Evolutionary conservation across 2,797 vertebrate genomes (phyloP).

Genomic region (Acrocephalus scirpaceus): DNA sequence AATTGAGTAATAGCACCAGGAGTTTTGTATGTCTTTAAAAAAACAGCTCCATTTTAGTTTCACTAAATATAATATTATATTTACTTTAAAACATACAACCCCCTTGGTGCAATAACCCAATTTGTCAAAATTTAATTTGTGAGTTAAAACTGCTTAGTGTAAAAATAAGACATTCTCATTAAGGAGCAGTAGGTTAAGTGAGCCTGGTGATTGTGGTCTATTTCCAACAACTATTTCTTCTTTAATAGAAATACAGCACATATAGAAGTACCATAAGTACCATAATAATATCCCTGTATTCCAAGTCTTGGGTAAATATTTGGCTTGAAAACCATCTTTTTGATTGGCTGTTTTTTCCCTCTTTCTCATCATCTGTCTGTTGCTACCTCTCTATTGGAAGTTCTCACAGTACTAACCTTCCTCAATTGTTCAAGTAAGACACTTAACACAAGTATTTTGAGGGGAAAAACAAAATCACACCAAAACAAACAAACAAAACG

Average conservation of each 20-base stretch:
- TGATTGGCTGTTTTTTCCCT: background rate
- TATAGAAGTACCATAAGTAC: too few species aligned
- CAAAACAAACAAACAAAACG: rapidly evolving
- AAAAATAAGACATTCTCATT: background rate
- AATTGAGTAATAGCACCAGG: background rate
- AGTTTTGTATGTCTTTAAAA: background rate
- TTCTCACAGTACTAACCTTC: background rate
- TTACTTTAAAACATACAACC: background rate
- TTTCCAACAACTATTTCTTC: background rate
- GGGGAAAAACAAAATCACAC: background rate
- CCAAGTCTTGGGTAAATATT: background rate
- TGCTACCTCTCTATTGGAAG: background rate
- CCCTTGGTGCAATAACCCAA: rapidly evolving
- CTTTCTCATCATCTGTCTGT: background rate
- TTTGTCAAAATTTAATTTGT: background rate
- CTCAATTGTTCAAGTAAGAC: background rate
- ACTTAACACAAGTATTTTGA: background rate
- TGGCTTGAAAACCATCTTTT: background rate
- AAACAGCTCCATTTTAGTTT: background rate
- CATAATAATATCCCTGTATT: background rate
- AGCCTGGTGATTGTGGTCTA: background rate
- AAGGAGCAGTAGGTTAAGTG: background rate
- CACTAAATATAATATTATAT: background rate
- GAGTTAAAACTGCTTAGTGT: background rate
- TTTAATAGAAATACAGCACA: background rate